Evolutionary conservation across 2,888 invertebrate species (phyloP).

Genomic region (Apamea crenata): DNA sequence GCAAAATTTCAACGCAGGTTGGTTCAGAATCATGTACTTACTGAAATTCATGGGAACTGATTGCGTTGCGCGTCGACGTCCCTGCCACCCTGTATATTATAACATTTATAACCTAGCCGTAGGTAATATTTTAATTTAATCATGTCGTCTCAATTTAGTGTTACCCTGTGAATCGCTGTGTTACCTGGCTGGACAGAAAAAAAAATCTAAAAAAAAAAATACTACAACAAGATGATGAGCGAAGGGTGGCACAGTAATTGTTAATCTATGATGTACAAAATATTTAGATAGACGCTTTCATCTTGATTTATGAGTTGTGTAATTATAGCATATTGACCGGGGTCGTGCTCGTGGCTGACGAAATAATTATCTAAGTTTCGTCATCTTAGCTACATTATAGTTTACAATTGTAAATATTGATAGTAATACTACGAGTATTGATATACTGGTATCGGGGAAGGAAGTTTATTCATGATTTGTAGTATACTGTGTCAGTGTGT

Average conservation of each 20-base stretch:
- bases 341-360: slow-evolving; percentile 71
- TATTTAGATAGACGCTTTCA: slow-evolving; percentile 18
- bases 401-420: slow-evolving; percentile 42
- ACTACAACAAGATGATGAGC: neutral
- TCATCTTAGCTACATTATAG: slow-evolving; percentile 66
- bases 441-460: slow-evolving; percentile 21
- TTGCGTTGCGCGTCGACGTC: too few species aligned
- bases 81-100: too few species aligned
- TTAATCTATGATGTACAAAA: neutral
- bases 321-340: slow-evolving; percentile 36
- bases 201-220: too few species aligned
- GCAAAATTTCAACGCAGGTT: too few species aligned
- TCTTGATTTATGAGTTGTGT: slow-evolving; percentile 41
- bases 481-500: slow-evolving; percentile 1
- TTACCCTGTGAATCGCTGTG: too few species aligned
- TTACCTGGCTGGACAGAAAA: too few species aligned
- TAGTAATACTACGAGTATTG: slow-evolving; percentile 28
- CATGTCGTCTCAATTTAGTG: too few species aligned
- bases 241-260: neutral
- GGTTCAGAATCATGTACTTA: too few species aligned
- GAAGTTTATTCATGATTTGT: slow-evolving; percentile 29
- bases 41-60: too few species aligned
- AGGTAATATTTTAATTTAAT: too few species aligned
- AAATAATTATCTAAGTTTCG: slow-evolving; percentile 76
- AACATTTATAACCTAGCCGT: too few species aligned